Base-by-base conservation (phyloP, 2,113 vertebrate species). In the Thamnophis sirtalis region DNA sequence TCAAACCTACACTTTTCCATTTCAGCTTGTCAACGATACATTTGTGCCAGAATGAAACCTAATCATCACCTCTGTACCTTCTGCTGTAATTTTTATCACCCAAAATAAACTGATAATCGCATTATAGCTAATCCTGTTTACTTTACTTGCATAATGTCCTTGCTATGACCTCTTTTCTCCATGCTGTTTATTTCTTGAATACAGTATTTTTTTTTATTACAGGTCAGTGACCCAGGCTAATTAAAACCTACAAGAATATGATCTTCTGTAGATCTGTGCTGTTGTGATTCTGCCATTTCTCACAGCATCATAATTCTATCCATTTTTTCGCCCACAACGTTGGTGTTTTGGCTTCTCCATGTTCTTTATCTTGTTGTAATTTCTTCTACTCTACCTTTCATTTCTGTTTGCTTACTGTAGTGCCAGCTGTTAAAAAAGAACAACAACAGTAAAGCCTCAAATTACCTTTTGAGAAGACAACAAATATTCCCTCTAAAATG, bases 91-190 rank as follows among this genome's bases (percentile, higher is more conserved):
- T 58, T 63, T 80, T 73, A 28, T 8, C 85, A 91, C 86, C 94
- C 51, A 90, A 91, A 94, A 93, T 60, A 89, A 94, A 90, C 48
- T 94, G 95, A 96, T 97, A 97, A 97, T 97, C 96, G 96, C 90
- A 96, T 97, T 97, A 96, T 17, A 91, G 60, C 5, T 97, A 97
- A 97, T 97, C 96, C 95, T 97, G 93, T 97, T 98, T 97, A 93
- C 92, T 96, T 56, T 93, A 93, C 94, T 96, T 95, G 94, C 93
- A 95, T 93, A 96, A 95, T 90, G 95, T 60, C 94, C 87, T 93
- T 94, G 94, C 89, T 87, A 49, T 92, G 90, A 91, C 92, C 43
- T 53, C 87, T 91, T 94, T 54, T 93, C 60, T 95, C 38, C 17
- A 92, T 95, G 93, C 92, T 94, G 91, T 96, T 85, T 84, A 90